Conservation (phyloP, 2,888 invertebrate genomes). For the Pinctada fucata region DNA sequence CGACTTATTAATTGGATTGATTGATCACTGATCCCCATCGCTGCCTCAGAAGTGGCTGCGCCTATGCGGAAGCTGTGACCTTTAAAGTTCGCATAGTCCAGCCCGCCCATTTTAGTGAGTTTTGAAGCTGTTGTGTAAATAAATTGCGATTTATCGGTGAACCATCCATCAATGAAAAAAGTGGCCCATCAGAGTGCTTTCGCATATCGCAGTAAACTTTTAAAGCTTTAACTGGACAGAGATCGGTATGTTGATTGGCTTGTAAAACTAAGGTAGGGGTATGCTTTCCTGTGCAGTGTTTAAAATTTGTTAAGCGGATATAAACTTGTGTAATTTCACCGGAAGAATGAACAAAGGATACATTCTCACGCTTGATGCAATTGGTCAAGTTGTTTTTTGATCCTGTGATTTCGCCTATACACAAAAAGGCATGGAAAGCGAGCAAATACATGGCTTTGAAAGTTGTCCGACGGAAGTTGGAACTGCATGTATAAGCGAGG, state of each 20-base stretch:
- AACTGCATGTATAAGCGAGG: not conserved
- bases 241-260: not conserved
- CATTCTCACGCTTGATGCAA: not conserved
- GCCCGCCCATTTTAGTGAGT: conserved; percentile 1
- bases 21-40: not conserved
- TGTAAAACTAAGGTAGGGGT: not conserved
- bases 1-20: conserved; percentile 15
- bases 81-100: not conserved
- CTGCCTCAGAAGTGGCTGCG: conserved; percentile 15
- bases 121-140: conserved; percentile 11
- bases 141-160: conserved; percentile 3
- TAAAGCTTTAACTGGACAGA: not conserved
- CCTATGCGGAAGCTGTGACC: conserved; percentile 12
- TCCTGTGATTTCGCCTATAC: conserved; percentile 7
- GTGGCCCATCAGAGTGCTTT: not conserved
- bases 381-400: not conserved
- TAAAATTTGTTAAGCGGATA: not conserved
- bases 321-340: not conserved
- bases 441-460: conserved; percentile 9
- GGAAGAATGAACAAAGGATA: not conserved
- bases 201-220: not conserved
- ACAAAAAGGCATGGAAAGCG: conserved; percentile 6
- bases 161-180: conserved; percentile 25
- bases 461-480: not conserved
- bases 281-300: not conserved